Evolutionary conservation across 2,888 invertebrate species (phyloP).

Genomic region (Oscheius sp.): DNA sequence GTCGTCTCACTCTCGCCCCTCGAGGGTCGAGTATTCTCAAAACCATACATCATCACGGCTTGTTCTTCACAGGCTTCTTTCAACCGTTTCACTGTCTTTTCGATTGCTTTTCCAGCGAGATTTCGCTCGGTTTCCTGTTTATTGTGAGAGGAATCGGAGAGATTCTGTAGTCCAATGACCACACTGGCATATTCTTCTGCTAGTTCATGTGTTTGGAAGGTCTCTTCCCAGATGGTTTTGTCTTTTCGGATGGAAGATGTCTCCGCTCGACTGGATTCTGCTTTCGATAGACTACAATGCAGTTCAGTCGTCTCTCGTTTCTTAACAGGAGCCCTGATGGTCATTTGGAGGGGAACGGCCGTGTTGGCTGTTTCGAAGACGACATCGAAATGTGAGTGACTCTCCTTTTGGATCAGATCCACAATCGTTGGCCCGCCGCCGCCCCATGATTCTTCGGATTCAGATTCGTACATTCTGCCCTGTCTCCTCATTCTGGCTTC

Average conservation of each 20-base stretch:
- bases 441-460: conserved; percentile 47
- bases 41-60: conserved; percentile 59
- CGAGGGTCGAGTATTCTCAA: conserved; percentile 43
- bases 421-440: conserved; percentile 55
- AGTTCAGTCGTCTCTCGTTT: conserved; percentile 46
- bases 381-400: conserved; percentile 62
- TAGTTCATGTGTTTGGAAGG: conserved; percentile 31
- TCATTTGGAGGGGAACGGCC: conserved; percentile 30
- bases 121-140: conserved; percentile 41
- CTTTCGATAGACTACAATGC: conserved; percentile 35
- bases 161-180: conserved; percentile 34
- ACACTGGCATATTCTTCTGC: conserved; percentile 34
- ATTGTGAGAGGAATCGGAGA: background rate
- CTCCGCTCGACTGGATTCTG: conserved; percentile 19
- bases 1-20: conserved; percentile 35
- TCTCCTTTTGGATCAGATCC: conserved; percentile 64
- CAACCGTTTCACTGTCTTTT: conserved; percentile 37
- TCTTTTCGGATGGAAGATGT: background rate
- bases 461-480: conserved; percentile 49
- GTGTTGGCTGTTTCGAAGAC: conserved; percentile 61
- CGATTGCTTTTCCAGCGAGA: conserved; percentile 32
- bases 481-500: conserved; percentile 40
- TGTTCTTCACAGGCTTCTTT: conserved; percentile 52
- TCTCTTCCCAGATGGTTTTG: conserved; percentile 24
- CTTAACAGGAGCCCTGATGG: conserved; percentile 39